Percentiles rank a stretch among this genome's conserved stretches.
Conservation (phyloP, 2,888 invertebrate genomes). For the Pilophorus perplexus region DNA sequence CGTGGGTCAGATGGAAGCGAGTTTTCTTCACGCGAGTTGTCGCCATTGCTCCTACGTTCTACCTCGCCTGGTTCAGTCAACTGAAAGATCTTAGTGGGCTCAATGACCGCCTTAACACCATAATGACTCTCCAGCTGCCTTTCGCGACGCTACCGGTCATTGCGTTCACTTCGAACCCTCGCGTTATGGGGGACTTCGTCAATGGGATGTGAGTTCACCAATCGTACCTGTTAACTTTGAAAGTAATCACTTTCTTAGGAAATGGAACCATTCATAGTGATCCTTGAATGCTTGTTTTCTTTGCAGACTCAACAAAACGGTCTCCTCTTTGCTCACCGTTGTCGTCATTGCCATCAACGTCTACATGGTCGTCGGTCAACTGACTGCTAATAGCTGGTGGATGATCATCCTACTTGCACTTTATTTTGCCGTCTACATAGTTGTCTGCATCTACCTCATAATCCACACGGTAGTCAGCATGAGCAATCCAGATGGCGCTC, state of each 20-base stretch:
- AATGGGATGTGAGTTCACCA: constrained; percentile 64
- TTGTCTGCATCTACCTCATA: constrained; percentile 71
- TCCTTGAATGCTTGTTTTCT: no score
- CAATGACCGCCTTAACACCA: constrained; percentile 82
- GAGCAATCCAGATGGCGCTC: constrained; percentile 61
- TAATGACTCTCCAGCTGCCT: constrained; percentile 83
- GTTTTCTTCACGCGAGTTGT: constrained; percentile 79
- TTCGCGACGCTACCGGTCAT: constrained; percentile 84
- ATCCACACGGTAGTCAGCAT: constrained; percentile 69
- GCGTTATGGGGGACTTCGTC: constrained; percentile 81
- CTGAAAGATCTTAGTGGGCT: constrained; percentile 70
- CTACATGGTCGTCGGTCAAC: constrained; percentile 68
- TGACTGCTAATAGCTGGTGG: constrained; percentile 52
- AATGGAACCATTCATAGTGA: no score
- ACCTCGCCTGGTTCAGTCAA: constrained; percentile 65
- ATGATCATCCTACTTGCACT: constrained; percentile 55
- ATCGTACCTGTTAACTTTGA: no score
- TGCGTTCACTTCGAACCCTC: constrained; percentile 74
- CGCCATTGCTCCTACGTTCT: constrained; percentile 72
- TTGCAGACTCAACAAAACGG: constrained; percentile 64
- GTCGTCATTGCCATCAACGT: constrained; percentile 76
- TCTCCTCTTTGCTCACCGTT: constrained; percentile 65
- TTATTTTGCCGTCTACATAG: constrained; percentile 65
- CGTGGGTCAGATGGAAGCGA: constrained; percentile 84
- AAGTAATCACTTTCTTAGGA: no score